Percentiles rank a stretch among this genome's conserved stretches.
Evolutionary conservation across 2,113 vertebrate species (phyloP).

Genomic region (Etia nguti): DNA sequence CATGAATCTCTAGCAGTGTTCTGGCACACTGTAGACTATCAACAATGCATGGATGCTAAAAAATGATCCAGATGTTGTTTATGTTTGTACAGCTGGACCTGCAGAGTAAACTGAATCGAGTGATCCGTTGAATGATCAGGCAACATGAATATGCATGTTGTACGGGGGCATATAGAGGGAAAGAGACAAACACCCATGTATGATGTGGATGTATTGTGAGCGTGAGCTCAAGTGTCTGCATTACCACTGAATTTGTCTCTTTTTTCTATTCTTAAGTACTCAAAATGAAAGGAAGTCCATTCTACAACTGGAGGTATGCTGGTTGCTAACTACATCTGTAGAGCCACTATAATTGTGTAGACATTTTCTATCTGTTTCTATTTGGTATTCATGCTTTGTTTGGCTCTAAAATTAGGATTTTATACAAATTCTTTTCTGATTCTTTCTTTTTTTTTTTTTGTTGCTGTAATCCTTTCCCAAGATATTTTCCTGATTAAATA

Average conservation of each 20-base stretch:
- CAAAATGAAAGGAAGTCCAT: slow-evolving; percentile 74
- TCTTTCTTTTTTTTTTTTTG: not conserved
- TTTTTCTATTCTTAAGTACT: slow-evolving; percentile 68
- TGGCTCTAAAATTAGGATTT: not conserved
- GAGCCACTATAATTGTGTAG: slow-evolving; percentile 44
- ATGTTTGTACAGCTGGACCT: slow-evolving; percentile 39
- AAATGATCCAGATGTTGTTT: slow-evolving; percentile 55
- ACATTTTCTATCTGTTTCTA: slow-evolving; percentile 15
- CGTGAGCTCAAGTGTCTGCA: slow-evolving; percentile 14
- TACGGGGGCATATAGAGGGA: not conserved
- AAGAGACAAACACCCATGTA: not conserved
- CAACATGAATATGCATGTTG: slow-evolving; percentile 36
- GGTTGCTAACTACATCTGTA: slow-evolving; percentile 59
- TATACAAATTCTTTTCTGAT: not conserved
- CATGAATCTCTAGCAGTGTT: not conserved
- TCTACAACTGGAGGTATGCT: slow-evolving; percentile 72
- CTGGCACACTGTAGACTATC: not conserved
- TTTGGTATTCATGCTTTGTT: slow-evolving; percentile 26
- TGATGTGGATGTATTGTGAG: slow-evolving; percentile 3
- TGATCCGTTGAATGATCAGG: slow-evolving; percentile 27
- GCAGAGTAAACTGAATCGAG: slow-evolving; percentile 7
- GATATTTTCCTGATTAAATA: slow-evolving; percentile 5
- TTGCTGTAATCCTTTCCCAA: not conserved
- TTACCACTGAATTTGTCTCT: slow-evolving; percentile 56
- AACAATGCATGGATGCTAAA: not conserved